Evolutionary conservation across 2,797 vertebrate species (phyloP), one percentile per base, ranked within the genome.

Genomic region (Poliocrania exsul): DNA sequence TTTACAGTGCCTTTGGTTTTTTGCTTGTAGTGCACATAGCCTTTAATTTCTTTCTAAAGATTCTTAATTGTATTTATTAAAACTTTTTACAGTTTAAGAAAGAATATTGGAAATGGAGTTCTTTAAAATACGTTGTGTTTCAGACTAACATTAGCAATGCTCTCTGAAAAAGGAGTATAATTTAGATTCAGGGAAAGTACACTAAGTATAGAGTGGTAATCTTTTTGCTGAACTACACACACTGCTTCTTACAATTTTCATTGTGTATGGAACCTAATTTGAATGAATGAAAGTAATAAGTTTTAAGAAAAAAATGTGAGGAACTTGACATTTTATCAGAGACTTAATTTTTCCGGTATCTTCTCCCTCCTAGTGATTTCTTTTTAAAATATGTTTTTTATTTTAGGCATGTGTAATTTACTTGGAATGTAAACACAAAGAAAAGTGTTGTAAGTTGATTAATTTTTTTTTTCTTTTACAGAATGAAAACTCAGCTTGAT

Each of bases 401-500:
- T 49, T 47, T 84, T 86, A 51, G 35, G 16, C 25, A 65, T 14
- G 2, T 74, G 14, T 60, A 47, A 61, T 90, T 80, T 75, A 49
- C 20, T 58, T 81, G 31, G 15, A 10, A 23, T 37, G 9, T 89
- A 24, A 86, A 6, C 12, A 31, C 28, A 67, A 66, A 69, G 26
- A 31, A 53, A 31, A 31, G 16, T 53, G 7, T 83, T 66, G 58
- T 44, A 49, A 46, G 10, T 53, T 60, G 29, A 8, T 37, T 64
- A 16, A 62, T 70, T 77, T 31, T 56, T 31, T 56, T 53, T 65
- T 12, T 6, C 5, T 70, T 53, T 72, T 92, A 24, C 64, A 98
- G 97, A 92, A 97, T 98, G 97, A 97, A 97, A 70, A 97, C 96
- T 90, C 97, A 97, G 57, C 96, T 98, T 95, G 97, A 97, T 25